Conservation (phyloP, 2,888 invertebrate species). For the Augochlorella aurata region DNA sequence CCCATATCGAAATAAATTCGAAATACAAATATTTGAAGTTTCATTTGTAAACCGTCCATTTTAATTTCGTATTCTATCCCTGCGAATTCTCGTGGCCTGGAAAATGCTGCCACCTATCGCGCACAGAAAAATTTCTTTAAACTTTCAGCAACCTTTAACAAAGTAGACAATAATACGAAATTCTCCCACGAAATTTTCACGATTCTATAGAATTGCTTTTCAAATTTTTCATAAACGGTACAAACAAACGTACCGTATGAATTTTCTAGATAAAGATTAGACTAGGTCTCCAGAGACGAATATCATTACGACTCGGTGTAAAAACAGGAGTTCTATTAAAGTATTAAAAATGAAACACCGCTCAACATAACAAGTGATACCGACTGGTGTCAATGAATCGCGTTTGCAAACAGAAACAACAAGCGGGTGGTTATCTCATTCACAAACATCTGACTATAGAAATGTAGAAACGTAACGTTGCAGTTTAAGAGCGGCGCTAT, state of each 20-base stretch:
- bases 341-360: neutral
- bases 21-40: neutral
- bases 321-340: neutral
- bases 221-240: no score
- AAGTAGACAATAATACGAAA: neutral
- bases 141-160: constrained; percentile 4
- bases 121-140: neutral
- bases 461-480: neutral
- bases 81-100: neutral
- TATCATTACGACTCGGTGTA: no score
- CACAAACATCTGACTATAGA: neutral
- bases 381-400: neutral
- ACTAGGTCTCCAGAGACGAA: neutral
- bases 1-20: neutral
- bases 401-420: neutral
- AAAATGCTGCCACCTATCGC: constrained; percentile 45
- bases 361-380: neutral
- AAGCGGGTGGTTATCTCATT: neutral
- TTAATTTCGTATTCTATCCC: neutral
- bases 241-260: no score
- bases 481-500: constrained; percentile 6
- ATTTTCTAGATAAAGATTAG: neutral
- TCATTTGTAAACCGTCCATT: neutral
- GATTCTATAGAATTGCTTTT: no score
- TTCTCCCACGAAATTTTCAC: neutral